These are phyloP conservation scores for Drosophila erecta DNA, from an alignment of 1,140 invertebrate genomes.

Conservation along the genomic window DNA sequence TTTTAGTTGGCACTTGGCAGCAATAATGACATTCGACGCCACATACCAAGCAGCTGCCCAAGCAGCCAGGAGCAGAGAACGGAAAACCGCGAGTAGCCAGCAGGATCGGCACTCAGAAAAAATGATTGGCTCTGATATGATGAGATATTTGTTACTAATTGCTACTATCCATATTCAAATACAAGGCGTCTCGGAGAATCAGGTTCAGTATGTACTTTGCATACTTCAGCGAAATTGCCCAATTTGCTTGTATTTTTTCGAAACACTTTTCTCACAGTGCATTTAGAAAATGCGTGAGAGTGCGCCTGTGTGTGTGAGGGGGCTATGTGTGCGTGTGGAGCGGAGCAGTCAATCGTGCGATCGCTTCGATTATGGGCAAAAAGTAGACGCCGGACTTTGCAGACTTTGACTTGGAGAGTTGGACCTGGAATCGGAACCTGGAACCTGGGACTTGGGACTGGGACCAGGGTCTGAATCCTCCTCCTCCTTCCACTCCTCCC, in stretches of 20 bases:
- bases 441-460: slow-evolving; percentile 8
- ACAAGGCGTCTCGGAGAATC: no score
- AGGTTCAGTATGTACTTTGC: no score
- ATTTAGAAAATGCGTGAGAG: slow-evolving; percentile 5
- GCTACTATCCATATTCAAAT: background rate
- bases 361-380: slow-evolving; percentile 73
- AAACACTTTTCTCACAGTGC: slow-evolving; percentile 7
- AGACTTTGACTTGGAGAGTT: slow-evolving; percentile 45
- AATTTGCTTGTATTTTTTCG: no score
- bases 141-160: background rate
- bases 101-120: slow-evolving; percentile 27
- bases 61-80: slow-evolving; percentile 43
- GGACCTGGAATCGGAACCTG: slow-evolving; percentile 39
- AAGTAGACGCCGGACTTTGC: slow-evolving; percentile 63
- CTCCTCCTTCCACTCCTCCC: background rate
- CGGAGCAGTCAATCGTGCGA: slow-evolving; percentile 72
- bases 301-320: slow-evolving; percentile 11
- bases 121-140: background rate
- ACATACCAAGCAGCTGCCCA: slow-evolving; percentile 78
- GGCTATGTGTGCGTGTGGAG: slow-evolving; percentile 56
- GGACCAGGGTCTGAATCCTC: slow-evolving; percentile 3
- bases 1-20: slow-evolving; percentile 84
- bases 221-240: no score
- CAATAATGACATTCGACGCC: slow-evolving; percentile 84
- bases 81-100: background rate